phyloP scores from a whole-genome alignment of 2,113 vertebrate genomes.

The Sceloporus tristichus region DNA sequence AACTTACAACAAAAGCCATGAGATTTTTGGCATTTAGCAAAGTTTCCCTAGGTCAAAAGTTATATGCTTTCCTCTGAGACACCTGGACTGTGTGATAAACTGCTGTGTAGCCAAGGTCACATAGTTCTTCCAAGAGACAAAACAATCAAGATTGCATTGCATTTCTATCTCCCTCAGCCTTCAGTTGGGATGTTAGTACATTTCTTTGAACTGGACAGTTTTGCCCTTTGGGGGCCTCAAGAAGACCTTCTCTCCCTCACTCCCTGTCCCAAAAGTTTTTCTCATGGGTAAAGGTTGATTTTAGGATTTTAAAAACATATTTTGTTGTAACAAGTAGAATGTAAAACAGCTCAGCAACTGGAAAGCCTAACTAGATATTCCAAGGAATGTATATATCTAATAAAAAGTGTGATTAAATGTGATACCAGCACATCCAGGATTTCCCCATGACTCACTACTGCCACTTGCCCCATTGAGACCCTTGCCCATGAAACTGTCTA shows the following conservation, averaged over 20 bases:
- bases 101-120: not conserved
- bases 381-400: too few species aligned
- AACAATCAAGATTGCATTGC: not conserved
- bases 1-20: not conserved
- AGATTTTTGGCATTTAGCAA: conserved; percentile 11
- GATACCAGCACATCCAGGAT: not conserved
- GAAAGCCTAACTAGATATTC: not conserved
- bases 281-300: not conserved
- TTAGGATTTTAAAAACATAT: not conserved
- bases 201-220: not conserved
- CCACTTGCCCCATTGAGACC: too few species aligned
- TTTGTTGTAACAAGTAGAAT: not conserved
- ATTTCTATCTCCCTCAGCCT: not conserved
- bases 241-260: not conserved
- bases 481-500: too few species aligned
- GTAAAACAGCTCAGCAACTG: not conserved
- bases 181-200: not conserved
- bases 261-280: not conserved
- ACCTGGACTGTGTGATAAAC: conserved; percentile 29
- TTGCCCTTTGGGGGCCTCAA: not conserved
- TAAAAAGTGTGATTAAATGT: not conserved
- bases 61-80: conserved; percentile 9
- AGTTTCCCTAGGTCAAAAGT: conserved; percentile 4
- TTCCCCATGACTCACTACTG: not conserved
- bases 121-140: not conserved